A percentile compares a stretch with the other conserved stretches of the same genome.
Evolutionary conservation across 1,140 invertebrate genomes (phyloP).

Genomic region (Polypedilum pembai): DNA sequence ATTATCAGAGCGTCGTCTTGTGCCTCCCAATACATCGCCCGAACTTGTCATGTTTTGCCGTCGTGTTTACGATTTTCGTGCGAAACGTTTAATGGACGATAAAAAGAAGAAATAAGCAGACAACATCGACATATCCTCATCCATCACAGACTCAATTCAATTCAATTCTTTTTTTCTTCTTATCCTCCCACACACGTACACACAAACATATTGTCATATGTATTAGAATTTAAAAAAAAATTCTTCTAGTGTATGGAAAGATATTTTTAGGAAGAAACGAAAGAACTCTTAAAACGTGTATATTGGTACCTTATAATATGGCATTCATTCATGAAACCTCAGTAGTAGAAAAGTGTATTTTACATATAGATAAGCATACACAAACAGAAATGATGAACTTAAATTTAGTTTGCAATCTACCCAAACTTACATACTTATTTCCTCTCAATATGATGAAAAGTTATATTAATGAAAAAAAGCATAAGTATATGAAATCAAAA

Average conservation of each 20-base stretch:
- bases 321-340: conserved; percentile 11
- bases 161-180: too few species aligned
- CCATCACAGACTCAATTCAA: background rate
- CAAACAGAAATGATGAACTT: too few species aligned
- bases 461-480: too few species aligned
- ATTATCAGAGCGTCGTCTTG: conserved; percentile 46
- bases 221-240: too few species aligned
- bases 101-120: conserved; percentile 38
- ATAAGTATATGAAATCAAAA: too few species aligned
- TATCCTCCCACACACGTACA: too few species aligned
- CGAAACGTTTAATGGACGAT: conserved; percentile 68
- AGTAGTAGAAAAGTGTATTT: background rate
- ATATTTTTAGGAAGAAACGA: too few species aligned
- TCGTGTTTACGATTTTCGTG: conserved; percentile 88
- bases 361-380: background rate
- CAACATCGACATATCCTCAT: background rate
- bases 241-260: too few species aligned
- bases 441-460: too few species aligned
- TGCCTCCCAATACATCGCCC: conserved; percentile 60
- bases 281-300: background rate
- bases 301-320: conserved; percentile 25
- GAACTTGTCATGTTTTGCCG: conserved; percentile 91
- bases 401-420: too few species aligned
- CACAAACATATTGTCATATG: too few species aligned
- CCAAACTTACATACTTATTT: too few species aligned